Base-by-base conservation (phyloP, 2,888 invertebrate genomes). In the Penaeus monodon region DNA sequence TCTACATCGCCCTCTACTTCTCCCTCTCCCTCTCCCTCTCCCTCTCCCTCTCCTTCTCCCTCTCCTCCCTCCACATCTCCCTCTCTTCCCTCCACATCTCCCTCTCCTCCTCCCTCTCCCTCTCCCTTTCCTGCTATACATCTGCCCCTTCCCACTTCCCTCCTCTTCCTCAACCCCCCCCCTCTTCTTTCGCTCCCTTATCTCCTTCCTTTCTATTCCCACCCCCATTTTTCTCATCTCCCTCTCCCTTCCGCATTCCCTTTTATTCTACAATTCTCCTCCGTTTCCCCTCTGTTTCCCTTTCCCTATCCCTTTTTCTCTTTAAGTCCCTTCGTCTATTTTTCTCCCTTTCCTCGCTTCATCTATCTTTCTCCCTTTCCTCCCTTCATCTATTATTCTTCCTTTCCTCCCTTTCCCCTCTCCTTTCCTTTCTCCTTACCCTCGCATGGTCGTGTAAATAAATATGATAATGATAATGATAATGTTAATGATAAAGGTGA, bases 131-230 rank as follows among this genome's bases (percentile, higher is more conserved):
- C 66, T 17, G 24, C 6, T 24, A 20, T 22, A 7, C 78, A 24
- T 38, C 81, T 29, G 38, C 29, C 81, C 81, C 33, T n/a, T 44
- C 65, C 66, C 66, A 33, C 66, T 3, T n/a, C 68, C 38, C 68
- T 44, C 24, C 14, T 29, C 17, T 17, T 66, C 33, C 64, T 24
- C 8, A 7, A n/a, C 64, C 29, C 1, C 65, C 29, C 80, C 24
- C 29, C 17, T 17, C 27, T 33, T 7, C 14, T 73, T 29, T 29
- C 17, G 1, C 14, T 76, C 38, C 29, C 33, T 76, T 76, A 38
- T 22, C 38, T 6, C 44, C 44, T 22, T 49, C 22, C 44, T 10
- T 49, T 38, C 33, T 4, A 12, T 38, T 17, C 8, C 2, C 44
- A 33, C 33, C 44, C 24, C 24, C 44, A 17, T 49, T 49, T 17